Conservation (phyloP, 2,113 vertebrate genomes). For the Hemibagrus wyckioides region DNA sequence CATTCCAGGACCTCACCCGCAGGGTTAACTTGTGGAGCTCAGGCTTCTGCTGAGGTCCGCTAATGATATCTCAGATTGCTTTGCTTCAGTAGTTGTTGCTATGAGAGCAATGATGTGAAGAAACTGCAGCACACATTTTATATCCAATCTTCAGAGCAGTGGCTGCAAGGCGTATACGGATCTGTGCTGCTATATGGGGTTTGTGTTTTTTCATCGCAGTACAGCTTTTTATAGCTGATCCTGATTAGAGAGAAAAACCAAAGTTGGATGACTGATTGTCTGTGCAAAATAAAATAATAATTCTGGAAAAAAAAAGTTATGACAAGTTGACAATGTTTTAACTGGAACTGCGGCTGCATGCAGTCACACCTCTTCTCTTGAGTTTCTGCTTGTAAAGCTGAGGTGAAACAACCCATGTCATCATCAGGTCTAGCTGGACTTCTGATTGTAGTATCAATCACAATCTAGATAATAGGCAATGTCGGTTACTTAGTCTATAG, state of each 20-base stretch:
- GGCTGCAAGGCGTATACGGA: not conserved
- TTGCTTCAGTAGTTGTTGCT: not conserved
- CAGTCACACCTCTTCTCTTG: not conserved
- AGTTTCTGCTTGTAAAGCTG: not conserved
- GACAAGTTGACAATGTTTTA: not conserved
- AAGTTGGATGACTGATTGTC: not conserved
- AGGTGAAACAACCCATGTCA: not conserved
- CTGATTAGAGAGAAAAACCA: not conserved
- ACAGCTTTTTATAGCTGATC: not conserved
- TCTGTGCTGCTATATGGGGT: not conserved
- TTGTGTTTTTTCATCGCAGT: not conserved
- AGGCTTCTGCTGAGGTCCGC: not conserved
- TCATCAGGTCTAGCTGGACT: too few relatives aligned
- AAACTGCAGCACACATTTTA: not conserved
- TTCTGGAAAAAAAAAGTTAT: not conserved
- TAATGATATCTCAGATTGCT: not conserved
- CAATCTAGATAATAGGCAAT: not conserved
- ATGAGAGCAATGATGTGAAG: not conserved
- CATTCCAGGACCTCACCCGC: not conserved
- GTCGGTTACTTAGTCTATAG: not conserved
- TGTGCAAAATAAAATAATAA: not conserved
- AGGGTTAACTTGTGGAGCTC: not conserved
- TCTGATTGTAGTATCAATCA: not conserved
- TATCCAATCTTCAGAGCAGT: not conserved
- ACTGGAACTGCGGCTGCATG: not conserved